Conservation (phyloP, 2,888 invertebrate genomes). For the Stenolophus ochropezus region DNA sequence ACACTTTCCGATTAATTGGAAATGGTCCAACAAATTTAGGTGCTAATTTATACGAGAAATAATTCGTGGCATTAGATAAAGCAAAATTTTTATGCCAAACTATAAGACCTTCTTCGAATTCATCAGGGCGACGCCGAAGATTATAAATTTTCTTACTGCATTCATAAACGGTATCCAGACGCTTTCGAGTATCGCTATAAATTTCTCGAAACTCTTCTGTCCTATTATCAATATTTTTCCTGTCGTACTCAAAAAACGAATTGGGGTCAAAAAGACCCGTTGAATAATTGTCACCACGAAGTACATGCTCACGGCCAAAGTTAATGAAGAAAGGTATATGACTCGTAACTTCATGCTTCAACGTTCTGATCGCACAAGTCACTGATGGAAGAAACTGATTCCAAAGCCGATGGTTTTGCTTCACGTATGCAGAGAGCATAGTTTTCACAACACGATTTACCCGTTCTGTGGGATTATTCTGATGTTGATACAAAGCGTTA, state of each 20-base stretch:
- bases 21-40: constrained; percentile 60
- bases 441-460: constrained; percentile 65
- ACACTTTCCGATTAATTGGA: not conserved
- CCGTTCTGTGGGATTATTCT: constrained; percentile 66
- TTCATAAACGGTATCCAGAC: not conserved
- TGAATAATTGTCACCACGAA: not conserved
- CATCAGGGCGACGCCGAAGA: not conserved
- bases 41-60: constrained; percentile 58
- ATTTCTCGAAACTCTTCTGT: not conserved
- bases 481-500: constrained; percentile 63
- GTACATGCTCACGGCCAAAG: constrained; percentile 61
- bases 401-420: constrained; percentile 62
- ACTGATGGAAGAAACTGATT: constrained; percentile 63
- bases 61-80: constrained; percentile 54
- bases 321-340: constrained; percentile 62
- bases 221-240: not conserved
- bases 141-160: not conserved
- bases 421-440: constrained; percentile 63
- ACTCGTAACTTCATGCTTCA: constrained; percentile 63
- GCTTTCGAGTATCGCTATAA: not conserved
- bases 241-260: not conserved
- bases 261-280: not conserved
- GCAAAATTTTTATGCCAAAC: constrained; percentile 8
- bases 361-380: constrained; percentile 64
- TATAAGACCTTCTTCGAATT: not conserved